Evolutionary conservation across 2,113 vertebrate genomes (phyloP), one percentile per base, ranked within the genome.

Genomic region (Myiagra hebetior): DNA sequence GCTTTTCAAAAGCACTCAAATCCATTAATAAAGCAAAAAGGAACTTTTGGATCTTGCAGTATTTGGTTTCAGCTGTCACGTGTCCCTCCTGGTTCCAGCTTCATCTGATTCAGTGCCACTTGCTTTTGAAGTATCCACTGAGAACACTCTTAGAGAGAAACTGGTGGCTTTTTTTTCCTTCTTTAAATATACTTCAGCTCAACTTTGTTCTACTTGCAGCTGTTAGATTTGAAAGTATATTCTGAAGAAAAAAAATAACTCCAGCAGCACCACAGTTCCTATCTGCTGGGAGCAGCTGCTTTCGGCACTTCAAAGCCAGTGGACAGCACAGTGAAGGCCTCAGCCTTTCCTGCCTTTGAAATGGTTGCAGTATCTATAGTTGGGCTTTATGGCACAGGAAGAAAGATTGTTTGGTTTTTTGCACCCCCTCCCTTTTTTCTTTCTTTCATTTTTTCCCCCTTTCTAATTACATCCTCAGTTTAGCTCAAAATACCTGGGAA

Each of bases 341-440:
- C 96, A 93, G 97, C 95, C 89, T 97, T 97, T 97, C 97, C 96
- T 97, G 96, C 93, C 96, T 97, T 97, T 97, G 97, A 97, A 97
- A 97, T 44, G 68, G 91, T 56, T 86, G 92, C 94, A 93, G 86
- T 82, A 69, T 92, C 91, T 94, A 16, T 15, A 87, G 78, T 41
- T 37, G 19, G 81, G 68, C 86, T 97, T 94, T 92, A 93, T 72
- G 87, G 87, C 95, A 96, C 92, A 95, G 95, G 95, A 95, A 95
- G 77, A 93, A 94, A 68, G 46, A 42, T 88, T 95, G 76, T 95
- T 97, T 95, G 92, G 72, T 7, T 95, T 95, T 84, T 90, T 93
- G 27, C n/a, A 57, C 59, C 63, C 88, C 23, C 37, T 59, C 49
- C 67, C 33, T 70, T 80, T 76, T 81, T 78, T 18, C 47, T 9